phyloP scores from a whole-genome alignment of 2,888 invertebrate species.

The Tetrapedia diversipes region DNA sequence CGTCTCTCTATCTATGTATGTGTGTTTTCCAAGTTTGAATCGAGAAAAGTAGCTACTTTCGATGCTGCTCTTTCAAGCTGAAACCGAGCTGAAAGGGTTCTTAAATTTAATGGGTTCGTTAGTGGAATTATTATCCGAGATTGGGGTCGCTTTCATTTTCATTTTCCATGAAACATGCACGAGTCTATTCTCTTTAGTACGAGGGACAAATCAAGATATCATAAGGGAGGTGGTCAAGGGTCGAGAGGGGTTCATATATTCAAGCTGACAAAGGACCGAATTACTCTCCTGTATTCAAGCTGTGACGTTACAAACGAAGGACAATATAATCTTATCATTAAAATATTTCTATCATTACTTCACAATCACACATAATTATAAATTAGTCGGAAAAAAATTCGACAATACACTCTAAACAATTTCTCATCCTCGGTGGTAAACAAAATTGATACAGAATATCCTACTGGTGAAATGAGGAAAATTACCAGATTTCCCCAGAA shows the following conservation, averaged over 20 bases:
- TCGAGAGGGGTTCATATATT: slow-evolving; percentile 15
- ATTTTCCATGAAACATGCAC: slow-evolving; percentile 9
- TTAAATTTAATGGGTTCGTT: not conserved
- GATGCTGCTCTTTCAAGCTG: not conserved
- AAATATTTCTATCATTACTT: not conserved
- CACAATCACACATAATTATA: not conserved
- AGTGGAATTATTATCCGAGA: not conserved
- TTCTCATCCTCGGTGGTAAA: too few relatives aligned
- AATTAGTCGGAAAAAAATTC: not conserved
- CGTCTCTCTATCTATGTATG: not conserved
- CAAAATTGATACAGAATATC: too few relatives aligned
- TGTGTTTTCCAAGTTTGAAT: slow-evolving; percentile 1
- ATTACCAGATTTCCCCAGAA: too few relatives aligned
- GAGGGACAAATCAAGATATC: slow-evolving; percentile 12
- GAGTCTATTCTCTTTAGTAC: not conserved
- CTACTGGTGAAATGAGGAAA: too few relatives aligned
- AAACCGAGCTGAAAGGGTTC: too few relatives aligned
- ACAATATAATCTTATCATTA: not conserved
- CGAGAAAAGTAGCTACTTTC: slow-evolving; percentile 7
- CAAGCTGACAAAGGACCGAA: slow-evolving; percentile 1
- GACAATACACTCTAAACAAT: too few relatives aligned
- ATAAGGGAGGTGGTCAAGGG: slow-evolving; percentile 15
- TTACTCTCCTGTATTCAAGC: not conserved
- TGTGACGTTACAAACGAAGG: not conserved
- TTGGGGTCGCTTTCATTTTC: not conserved